Evolutionary conservation across 2,888 invertebrate genomes (phyloP).

Genomic region (Chloroclysta siterata): DNA sequence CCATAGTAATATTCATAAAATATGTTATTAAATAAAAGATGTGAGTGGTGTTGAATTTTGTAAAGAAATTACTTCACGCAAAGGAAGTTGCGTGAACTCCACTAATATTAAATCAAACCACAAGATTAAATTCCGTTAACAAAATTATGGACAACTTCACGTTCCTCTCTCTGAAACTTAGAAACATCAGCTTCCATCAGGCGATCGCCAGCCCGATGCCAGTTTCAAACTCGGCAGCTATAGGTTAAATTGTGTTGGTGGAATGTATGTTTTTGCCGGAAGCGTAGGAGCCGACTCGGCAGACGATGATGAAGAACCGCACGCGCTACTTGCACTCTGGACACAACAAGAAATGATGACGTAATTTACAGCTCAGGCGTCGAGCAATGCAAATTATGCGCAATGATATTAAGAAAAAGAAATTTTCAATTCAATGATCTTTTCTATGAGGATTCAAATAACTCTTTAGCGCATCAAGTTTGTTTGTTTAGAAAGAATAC

Average conservation of each 20-base stretch:
- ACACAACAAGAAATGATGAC: slow-evolving; percentile 19
- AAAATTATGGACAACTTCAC: no score
- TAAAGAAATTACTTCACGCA: no score
- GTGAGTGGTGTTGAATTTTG: no score
- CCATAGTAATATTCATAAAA: no score
- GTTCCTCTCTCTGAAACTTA: no score
- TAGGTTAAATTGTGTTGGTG: slow-evolving; percentile 4
- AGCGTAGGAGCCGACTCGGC: slow-evolving; percentile 22
- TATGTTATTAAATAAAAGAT: no score
- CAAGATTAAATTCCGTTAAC: no score
- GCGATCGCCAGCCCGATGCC: background rate
- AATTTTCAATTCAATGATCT: background rate
- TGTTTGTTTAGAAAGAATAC: no score
- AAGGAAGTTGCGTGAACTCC: no score
- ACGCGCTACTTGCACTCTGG: slow-evolving; percentile 22
- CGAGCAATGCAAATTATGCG: background rate
- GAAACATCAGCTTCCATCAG: background rate
- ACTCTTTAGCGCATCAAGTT: no score
- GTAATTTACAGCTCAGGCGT: slow-evolving; percentile 14
- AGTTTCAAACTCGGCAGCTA: slow-evolving; percentile 8
- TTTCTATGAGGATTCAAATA: no score
- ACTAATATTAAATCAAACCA: no score
- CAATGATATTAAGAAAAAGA: background rate
- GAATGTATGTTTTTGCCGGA: slow-evolving; percentile 20
- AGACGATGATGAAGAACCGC: slow-evolving; percentile 17